Percentiles rank a stretch among this genome's conserved stretches.
Conservation (phyloP, 2,797 vertebrate genomes). For the Trachops cirrhosus region DNA sequence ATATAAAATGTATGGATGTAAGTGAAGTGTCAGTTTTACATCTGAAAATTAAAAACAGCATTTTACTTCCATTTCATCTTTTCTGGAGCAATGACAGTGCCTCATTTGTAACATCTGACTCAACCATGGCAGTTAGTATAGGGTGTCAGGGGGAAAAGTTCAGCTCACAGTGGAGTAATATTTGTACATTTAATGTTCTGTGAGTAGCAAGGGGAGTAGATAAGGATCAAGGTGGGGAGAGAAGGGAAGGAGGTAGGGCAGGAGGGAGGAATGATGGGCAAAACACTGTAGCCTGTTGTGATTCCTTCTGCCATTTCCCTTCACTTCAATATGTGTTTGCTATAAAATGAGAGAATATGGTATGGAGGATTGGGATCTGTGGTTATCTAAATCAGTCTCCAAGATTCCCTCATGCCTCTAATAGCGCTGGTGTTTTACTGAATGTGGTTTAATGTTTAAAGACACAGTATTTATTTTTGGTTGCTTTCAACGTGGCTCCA, state of each 20-base stretch:
- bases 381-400: neutral
- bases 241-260: rapidly evolving
- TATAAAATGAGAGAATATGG: neutral
- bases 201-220: neutral
- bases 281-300: neutral
- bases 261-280: neutral
- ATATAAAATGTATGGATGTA: neutral
- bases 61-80: neutral
- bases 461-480: neutral
- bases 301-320: neutral
- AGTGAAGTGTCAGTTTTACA: neutral
- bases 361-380: neutral
- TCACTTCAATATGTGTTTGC: neutral
- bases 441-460: neutral
- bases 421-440: neutral
- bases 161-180: neutral
- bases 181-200: neutral
- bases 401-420: neutral
- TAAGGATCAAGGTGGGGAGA: rapidly evolving
- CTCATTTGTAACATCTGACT: neutral
- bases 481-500: neutral
- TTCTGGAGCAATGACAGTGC: neutral
- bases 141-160: neutral
- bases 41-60: neutral
- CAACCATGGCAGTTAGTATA: neutral